A percentile compares a stretch with the other conserved stretches of the same genome.
phyloP scores from a whole-genome alignment of 2,797 vertebrate genomes.

The Pelobates cultripes region DNA sequence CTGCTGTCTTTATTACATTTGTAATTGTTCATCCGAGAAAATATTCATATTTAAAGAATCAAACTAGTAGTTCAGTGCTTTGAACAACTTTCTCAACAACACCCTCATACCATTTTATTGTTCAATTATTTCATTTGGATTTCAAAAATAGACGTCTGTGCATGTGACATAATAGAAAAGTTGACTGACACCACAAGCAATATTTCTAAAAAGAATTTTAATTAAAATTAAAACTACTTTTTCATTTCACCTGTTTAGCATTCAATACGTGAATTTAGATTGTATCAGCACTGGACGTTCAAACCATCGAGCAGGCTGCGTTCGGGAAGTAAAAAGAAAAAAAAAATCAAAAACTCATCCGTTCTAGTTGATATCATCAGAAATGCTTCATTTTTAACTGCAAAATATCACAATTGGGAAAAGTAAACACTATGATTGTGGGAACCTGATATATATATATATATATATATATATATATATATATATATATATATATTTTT shows the following conservation, averaged over 20 bases:
- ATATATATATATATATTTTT: not conserved
- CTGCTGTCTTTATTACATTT: not conserved
- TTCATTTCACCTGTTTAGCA: slow-evolving; percentile 74
- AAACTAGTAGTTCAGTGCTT: not conserved
- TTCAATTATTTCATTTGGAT: slow-evolving; percentile 33
- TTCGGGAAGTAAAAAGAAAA: not conserved
- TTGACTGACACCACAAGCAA: slow-evolving; percentile 63
- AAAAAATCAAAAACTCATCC: not conserved
- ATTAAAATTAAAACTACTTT: slow-evolving; percentile 79
- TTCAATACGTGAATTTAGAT: slow-evolving; percentile 76
- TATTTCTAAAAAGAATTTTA: slow-evolving; percentile 73
- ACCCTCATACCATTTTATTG: slow-evolving; percentile 3
- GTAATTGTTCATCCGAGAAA: slow-evolving; percentile 6
- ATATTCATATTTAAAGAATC: slow-evolving; percentile 11
- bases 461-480: no score
- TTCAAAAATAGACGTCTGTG: slow-evolving; percentile 22
- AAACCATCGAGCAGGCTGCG: not conserved
- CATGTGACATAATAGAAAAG: slow-evolving; percentile 62
- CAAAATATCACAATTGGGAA: not conserved
- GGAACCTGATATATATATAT: no score
- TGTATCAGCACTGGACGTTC: slow-evolving; percentile 60
- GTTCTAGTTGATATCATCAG: slow-evolving; percentile 13
- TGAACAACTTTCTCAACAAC: slow-evolving; percentile 12
- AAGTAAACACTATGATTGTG: not conserved
- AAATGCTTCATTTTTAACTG: slow-evolving; percentile 14